Evolutionary conservation across 2,888 invertebrate genomes (phyloP).

Genomic region (Neoitamus cyanurus): DNA sequence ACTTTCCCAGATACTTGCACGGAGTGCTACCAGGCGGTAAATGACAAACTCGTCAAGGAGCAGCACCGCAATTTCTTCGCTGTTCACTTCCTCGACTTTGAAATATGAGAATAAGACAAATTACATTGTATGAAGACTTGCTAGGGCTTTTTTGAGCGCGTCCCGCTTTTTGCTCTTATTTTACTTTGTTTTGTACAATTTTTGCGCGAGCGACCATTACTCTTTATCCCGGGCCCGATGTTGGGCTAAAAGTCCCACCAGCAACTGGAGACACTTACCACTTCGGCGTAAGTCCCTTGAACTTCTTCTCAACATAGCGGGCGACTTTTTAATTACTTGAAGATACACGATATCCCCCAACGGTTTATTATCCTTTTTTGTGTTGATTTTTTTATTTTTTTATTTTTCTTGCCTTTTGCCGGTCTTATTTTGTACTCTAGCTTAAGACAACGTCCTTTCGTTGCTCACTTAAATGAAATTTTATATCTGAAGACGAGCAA

Average conservation of each 20-base stretch:
- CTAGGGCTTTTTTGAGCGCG: background rate
- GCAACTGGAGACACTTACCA: constrained; percentile 8
- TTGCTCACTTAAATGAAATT: background rate
- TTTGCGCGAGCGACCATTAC: background rate
- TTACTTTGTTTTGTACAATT: background rate
- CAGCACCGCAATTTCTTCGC: constrained; percentile 16
- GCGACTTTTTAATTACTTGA: constrained; percentile 12
- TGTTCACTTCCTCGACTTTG: constrained; percentile 13
- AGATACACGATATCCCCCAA: constrained; percentile 1
- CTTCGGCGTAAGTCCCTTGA: background rate
- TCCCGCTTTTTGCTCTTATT: background rate
- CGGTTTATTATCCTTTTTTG: background rate
- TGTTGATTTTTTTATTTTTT: background rate
- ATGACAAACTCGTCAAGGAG: constrained; percentile 23
- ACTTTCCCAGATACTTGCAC: constrained; percentile 5
- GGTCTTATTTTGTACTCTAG: background rate
- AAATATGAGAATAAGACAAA: constrained; percentile 27
- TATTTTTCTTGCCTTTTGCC: background rate
- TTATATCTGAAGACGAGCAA: background rate
- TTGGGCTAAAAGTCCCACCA: background rate
- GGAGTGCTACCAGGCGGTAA: constrained; percentile 24
- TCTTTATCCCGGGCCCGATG: background rate
- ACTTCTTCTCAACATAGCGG: background rate
- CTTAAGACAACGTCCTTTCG: background rate
- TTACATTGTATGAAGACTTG: constrained; percentile 14